Evolutionary conservation across 2,113 vertebrate species (phyloP), one percentile per base, ranked within the genome.

Genomic region (Myxocyprinus asiaticus): DNA sequence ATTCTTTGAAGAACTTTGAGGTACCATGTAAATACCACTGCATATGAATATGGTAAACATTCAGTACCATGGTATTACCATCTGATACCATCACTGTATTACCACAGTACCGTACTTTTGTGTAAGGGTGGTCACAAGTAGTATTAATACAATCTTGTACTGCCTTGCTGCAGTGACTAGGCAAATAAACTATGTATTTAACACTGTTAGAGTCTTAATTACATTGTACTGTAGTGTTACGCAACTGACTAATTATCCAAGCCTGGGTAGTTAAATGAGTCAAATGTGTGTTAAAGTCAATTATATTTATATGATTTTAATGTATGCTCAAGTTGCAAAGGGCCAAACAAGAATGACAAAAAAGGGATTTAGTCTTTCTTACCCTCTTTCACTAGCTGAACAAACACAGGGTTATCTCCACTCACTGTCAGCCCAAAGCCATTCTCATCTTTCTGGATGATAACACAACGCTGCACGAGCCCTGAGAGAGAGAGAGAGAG

Each of bases 341-440:
- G 6, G 11, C 11, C 12, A 7, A 6, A n/a, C 43, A 43, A 22
- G 4, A 10, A 47, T 4, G 58, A 33, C 22, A 67, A 47, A 44
- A 55, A 12, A 33, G 22, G 22, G 22, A 44, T 58, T 47, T 14
- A 42, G 12, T 66, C n/a, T 7, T 66, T 74, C 45, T 94, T 88
- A 97, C 98, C 96, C 95, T 99, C 96, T 90, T 96, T 98, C 78
- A 99, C 97, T 3, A 98, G 97, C 92, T 99, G 98, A 84, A 98
- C 97, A 88, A 99, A 99, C 86, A 99, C 98, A 8, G 98, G 98
- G 86, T 99, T 99, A 93, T 99, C 97, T 87, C 98, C 97, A 73
- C 98, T 99, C 85, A 99, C 97, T 0, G 98, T 99, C 93, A 99
- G 91, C 80, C 97, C 98, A 77, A 98, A 99, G 84, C 98, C 97